A percentile compares a stretch with the other conserved stretches of the same genome.
Conservation (phyloP, 2,113 vertebrate species). For the Puma concolor region DNA sequence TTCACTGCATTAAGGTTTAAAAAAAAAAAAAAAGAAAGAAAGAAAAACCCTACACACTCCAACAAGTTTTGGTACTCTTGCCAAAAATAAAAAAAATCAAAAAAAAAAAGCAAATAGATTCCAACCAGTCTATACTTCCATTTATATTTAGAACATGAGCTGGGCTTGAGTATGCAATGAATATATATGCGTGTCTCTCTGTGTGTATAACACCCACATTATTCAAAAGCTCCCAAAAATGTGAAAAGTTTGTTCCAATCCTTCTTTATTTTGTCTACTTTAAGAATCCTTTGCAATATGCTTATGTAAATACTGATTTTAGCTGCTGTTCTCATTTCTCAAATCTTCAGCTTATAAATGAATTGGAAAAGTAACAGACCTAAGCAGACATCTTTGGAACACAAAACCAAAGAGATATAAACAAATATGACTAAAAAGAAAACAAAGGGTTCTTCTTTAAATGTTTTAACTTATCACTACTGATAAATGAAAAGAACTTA, state of each 20-base stretch:
- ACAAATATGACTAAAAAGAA: constrained; percentile 71
- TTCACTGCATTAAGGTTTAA: constrained; percentile 34
- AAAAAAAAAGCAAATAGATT: constrained; percentile 54
- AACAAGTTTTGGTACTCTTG: constrained; percentile 67
- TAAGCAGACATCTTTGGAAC: constrained; percentile 64
- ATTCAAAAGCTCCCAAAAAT: constrained; percentile 72
- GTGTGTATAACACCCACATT: constrained; percentile 75
- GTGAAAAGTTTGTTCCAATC: constrained; percentile 75
- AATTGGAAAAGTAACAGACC: constrained; percentile 74
- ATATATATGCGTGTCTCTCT: constrained; percentile 59
- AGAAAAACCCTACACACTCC: constrained; percentile 65
- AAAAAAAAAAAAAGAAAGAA: constrained; percentile 24
- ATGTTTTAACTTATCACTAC: background rate
- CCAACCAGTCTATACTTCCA: constrained; percentile 72
- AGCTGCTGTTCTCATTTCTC: constrained; percentile 76
- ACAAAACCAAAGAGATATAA: constrained; percentile 71
- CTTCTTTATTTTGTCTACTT: constrained; percentile 79
- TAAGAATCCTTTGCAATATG: constrained; percentile 76
- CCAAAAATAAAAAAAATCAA: constrained; percentile 57
- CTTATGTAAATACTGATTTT: constrained; percentile 78
- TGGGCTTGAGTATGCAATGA: constrained; percentile 40
- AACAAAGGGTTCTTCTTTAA: constrained; percentile 52
- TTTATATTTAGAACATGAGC: constrained; percentile 75
- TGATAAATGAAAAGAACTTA: background rate
- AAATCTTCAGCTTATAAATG: constrained; percentile 68